Base-by-base conservation (phyloP, 2,797 vertebrate genomes). In the Trachurus trachurus region DNA sequence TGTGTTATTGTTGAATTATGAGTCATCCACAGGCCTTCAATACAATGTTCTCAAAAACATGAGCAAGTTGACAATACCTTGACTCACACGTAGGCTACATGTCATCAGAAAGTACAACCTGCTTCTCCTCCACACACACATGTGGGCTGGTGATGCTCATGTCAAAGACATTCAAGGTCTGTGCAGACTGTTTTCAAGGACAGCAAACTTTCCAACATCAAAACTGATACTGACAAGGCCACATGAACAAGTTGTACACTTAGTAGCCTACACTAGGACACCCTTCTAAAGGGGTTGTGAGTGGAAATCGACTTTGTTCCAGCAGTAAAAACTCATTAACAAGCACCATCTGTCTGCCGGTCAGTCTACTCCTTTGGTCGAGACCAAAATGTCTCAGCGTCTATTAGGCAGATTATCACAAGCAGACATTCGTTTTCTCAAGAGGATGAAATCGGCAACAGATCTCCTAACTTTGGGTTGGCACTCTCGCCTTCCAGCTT, bases 11-110 rank as follows among this genome's bases (percentile, higher is more conserved):
- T 21, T 47, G 26, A 61, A 45, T 40, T 37, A 73, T 56, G 63
- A 82, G 60, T 75, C 57, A 81, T 72, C 47, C 56, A 9, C 11
- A 49, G 53, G 40, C 10, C 16, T 69, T 64, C 16, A 57, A 7
- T 44, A 2, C 45, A 81, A 63, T 19, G 2, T 45, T 19, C 47
- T 42, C 8, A 66, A 68, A 65, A 63, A 39, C 60, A 72, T 15
- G 1, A 66, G 50, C 15, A 52, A 37, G 19, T 59, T 74, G 56
- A 71, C 45, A 47, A 59, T 21, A 69, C 56, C 34, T 74, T 78
- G 74, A 78, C 22, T 81, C 72, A 69, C 69, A 64, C 4, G 13
- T 21, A 31, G 21, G 59, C 63, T 59, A 44, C 42, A 59, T 64
- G 37, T 64, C 66, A 73, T 52, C 5, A 53, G 34, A 76, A 74